phyloP scores from a whole-genome alignment of 2,888 invertebrate genomes.

The Autographa pulchrina region DNA sequence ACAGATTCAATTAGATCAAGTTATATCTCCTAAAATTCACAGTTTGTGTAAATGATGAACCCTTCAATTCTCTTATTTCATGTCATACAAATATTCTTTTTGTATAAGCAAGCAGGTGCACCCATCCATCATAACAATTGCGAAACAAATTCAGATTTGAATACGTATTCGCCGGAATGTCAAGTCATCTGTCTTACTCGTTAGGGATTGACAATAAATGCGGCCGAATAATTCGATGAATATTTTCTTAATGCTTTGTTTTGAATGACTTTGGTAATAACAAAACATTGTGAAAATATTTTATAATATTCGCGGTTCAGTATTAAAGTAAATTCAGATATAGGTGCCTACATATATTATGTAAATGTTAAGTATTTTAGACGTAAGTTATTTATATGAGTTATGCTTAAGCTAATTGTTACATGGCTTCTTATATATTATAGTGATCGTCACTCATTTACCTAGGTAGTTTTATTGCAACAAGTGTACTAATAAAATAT shows the following conservation, averaged over 20 bases:
- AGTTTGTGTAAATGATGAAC: neutral
- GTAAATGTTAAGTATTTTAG: too few relatives aligned
- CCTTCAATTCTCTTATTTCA: neutral
- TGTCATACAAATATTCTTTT: neutral
- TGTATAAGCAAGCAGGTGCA: constrained; percentile 23
- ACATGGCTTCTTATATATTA: too few relatives aligned
- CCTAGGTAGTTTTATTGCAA: too few relatives aligned
- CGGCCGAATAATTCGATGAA: constrained; percentile 5
- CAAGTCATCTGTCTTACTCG: constrained; percentile 15
- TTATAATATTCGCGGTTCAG: too few relatives aligned
- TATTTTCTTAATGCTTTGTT: neutral
- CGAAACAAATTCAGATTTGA: constrained; percentile 43
- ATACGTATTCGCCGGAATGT: constrained; percentile 33
- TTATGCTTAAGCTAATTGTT: too few relatives aligned
- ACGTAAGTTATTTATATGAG: too few relatives aligned
- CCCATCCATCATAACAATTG: constrained; percentile 44
- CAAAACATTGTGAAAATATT: neutral
- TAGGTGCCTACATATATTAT: too few relatives aligned
- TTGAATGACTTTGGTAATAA: neutral
- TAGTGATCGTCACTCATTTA: too few relatives aligned
- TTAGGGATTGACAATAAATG: constrained; percentile 7
- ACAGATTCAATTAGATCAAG: too few relatives aligned
- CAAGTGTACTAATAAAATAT: too few relatives aligned
- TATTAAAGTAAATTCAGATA: too few relatives aligned
- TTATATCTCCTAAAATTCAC: neutral